Conservation (phyloP, 2,113 vertebrate genomes). For the Etia nguti region DNA sequence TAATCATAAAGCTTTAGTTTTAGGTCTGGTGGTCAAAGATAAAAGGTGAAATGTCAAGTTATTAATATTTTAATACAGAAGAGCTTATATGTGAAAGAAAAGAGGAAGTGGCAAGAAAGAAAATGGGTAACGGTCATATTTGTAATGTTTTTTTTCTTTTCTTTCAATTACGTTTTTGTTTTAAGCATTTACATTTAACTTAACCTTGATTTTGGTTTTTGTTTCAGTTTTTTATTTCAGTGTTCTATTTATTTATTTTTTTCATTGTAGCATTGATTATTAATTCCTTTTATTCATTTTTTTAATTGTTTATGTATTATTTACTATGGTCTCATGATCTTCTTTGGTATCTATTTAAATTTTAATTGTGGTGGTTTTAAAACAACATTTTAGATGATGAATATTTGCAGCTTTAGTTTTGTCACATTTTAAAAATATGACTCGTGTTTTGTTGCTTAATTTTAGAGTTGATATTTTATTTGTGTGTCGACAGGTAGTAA, state of each 20-base stretch:
- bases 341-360: not conserved
- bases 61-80: not conserved
- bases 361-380: not conserved
- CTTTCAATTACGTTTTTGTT: not conserved
- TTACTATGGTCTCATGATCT: not conserved
- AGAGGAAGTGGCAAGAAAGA: not conserved
- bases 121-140: not conserved
- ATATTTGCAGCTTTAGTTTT: not conserved
- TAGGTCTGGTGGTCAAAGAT: not conserved
- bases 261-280: not conserved
- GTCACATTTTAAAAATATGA: not conserved
- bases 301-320: not conserved
- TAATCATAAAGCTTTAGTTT: not conserved
- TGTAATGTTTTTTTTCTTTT: not conserved
- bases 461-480: not conserved
- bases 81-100: not conserved
- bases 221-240: not conserved
- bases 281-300: not conserved
- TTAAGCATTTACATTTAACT: not conserved
- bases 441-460: not conserved
- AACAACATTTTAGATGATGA: not conserved
- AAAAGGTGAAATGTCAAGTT: not conserved
- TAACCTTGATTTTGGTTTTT: not conserved
- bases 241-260: not conserved
- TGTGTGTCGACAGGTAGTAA: constrained; percentile 15